phyloP scores from a whole-genome alignment of 2,888 invertebrate species.

The Pedicia rivosa region DNA sequence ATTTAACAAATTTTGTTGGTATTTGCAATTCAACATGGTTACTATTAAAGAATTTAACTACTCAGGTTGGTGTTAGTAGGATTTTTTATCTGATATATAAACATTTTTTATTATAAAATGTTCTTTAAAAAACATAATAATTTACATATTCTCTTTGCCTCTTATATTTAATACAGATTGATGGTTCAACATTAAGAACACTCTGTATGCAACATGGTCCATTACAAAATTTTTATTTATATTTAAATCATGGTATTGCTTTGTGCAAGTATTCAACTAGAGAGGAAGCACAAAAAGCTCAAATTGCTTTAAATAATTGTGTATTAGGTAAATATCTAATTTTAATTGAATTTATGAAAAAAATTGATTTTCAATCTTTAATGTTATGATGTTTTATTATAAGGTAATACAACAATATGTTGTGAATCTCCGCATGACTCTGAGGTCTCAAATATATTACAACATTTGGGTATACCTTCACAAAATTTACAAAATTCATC shows the following conservation, averaged over 20 bases:
- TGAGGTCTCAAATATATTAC: conserved; percentile 74
- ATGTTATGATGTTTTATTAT: no score
- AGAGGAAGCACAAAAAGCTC: conserved; percentile 94
- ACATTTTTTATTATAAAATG: no score
- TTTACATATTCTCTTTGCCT: conserved; percentile 2
- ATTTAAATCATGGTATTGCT: conserved; percentile 86
- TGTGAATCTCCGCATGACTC: conserved; percentile 86
- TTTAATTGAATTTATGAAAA: no score
- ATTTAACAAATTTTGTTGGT: conserved; percentile 18
- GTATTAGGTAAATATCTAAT: conserved; percentile 39
- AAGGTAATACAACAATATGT: conserved; percentile 82
- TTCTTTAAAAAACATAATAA: no score
- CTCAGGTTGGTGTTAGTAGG: conserved; percentile 45
- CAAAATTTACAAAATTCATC: conserved; percentile 14
- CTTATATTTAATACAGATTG: conserved; percentile 46
- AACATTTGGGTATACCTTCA: conserved; percentile 49
- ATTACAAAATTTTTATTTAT: conserved; percentile 82
- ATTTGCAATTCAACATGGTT: conserved; percentile 64
- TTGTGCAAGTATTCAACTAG: conserved; percentile 84
- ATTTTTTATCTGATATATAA: conserved; percentile 5
- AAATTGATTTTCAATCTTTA: no score
- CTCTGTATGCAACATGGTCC: conserved; percentile 94
- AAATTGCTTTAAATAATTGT: conserved; percentile 89
- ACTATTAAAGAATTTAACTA: conserved; percentile 79
- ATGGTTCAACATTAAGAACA: conserved; percentile 87